Percentiles rank a stretch among this genome's conserved stretches.
phyloP scores from a whole-genome alignment of 2,113 vertebrate genomes.

The Aspidoscelis tigris region DNA sequence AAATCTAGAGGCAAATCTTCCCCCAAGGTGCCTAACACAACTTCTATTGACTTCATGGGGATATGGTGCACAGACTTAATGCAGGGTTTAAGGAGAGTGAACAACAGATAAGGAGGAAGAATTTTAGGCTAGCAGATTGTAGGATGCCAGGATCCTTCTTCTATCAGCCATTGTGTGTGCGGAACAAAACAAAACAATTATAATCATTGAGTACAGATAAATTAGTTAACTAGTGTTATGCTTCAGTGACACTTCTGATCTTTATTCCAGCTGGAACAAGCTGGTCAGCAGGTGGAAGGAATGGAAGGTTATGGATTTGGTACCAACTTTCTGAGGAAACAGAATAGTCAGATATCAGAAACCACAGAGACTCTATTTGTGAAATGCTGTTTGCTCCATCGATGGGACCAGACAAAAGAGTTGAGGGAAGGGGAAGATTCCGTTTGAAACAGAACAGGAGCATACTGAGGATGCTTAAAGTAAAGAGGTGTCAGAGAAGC shows the following conservation, averaged over 20 bases:
- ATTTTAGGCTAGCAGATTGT: accelerated
- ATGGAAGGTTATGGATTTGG: too few relatives aligned
- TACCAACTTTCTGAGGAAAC: too few relatives aligned
- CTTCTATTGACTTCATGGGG: neutral
- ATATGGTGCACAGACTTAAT: neutral
- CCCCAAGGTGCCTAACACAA: neutral
- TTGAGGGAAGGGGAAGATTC: too few relatives aligned
- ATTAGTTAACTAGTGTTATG: neutral
- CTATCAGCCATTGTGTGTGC: accelerated
- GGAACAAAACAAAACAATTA: neutral
- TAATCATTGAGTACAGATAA: neutral
- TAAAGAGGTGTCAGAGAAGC: too few relatives aligned
- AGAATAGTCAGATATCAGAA: too few relatives aligned
- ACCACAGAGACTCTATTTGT: too few relatives aligned
- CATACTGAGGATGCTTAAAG: too few relatives aligned
- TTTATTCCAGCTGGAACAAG: neutral
- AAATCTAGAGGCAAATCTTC: slow-evolving; percentile 16
- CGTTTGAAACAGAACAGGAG: too few relatives aligned
- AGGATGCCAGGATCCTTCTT: neutral
- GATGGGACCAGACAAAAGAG: too few relatives aligned
- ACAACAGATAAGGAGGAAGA: slow-evolving; percentile 10
- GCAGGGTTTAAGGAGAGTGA: slow-evolving; percentile 1
- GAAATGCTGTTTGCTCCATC: too few relatives aligned
- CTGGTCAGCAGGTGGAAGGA: too few relatives aligned
- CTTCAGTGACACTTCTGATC: neutral